These are phyloP conservation scores for Eupeodes latifasciatus DNA, from an alignment of 2,888 invertebrate genomes.

Conservation along the genomic window DNA sequence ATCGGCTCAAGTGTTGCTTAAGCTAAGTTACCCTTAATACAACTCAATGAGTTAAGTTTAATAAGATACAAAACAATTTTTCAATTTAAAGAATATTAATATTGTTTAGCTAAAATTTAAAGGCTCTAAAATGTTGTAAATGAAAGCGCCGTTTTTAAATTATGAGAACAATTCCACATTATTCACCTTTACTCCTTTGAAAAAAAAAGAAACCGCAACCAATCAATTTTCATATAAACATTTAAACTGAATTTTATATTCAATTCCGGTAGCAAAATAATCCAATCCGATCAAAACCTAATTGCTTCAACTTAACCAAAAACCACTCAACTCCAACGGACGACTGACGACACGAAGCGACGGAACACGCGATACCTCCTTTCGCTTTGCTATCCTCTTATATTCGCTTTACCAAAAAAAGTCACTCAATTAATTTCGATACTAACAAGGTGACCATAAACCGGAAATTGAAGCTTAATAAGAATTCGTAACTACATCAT, in stretches of 20 bases:
- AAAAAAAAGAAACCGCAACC: background rate
- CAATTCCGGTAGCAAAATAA: conserved; percentile 55
- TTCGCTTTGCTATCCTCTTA: background rate
- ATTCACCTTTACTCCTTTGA: background rate
- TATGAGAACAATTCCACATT: too few relatives aligned
- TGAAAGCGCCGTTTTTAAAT: too few relatives aligned
- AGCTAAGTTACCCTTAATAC: too few relatives aligned
- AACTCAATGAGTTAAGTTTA: too few relatives aligned
- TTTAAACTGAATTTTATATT: background rate
- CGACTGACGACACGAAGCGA: background rate
- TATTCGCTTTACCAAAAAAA: conserved; percentile 5
- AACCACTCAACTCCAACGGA: conserved; percentile 32
- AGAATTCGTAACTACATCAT: conserved; percentile 62
- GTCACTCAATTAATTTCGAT: conserved; percentile 63
- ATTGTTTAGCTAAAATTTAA: too few relatives aligned
- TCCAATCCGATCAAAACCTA: conserved; percentile 29
- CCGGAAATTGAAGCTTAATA: conserved; percentile 71
- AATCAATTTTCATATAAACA: background rate
- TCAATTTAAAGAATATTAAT: too few relatives aligned
- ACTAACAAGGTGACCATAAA: conserved; percentile 67
- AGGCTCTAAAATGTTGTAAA: too few relatives aligned
- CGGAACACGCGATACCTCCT: conserved; percentile 29
- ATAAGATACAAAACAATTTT: too few relatives aligned
- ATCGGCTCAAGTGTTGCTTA: too few relatives aligned
- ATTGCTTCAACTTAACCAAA: conserved; percentile 64